Evolutionary conservation across 1,140 invertebrate species (phyloP).

Genomic region (Dolichoris vasculosae): DNA sequence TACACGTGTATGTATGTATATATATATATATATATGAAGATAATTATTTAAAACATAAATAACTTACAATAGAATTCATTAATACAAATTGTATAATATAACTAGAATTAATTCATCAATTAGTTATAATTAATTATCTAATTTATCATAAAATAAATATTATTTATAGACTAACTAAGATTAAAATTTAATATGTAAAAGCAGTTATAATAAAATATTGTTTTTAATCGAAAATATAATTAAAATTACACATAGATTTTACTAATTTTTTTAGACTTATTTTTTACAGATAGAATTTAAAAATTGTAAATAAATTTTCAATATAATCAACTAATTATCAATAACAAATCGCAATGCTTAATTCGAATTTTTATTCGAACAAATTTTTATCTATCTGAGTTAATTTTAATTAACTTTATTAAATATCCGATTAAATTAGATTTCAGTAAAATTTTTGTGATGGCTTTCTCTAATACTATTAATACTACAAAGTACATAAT

Average conservation of each 20-base stretch:
- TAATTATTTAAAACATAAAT: too few species aligned
- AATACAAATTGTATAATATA: too few species aligned
- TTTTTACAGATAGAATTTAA: not conserved
- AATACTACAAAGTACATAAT: not conserved
- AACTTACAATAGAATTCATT: not conserved
- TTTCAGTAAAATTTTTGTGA: not conserved
- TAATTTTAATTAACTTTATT: not conserved
- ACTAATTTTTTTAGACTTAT: not conserved
- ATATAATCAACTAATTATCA: too few species aligned
- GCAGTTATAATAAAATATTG: not conserved
- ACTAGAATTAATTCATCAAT: too few species aligned
- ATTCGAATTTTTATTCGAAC: not conserved
- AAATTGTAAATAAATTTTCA: not conserved
- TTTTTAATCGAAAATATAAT: not conserved
- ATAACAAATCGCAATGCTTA: too few species aligned
- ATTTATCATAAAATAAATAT: not conserved
- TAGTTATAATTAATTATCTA: not conserved
- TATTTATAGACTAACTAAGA: conserved; percentile 7
- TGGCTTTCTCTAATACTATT: too few species aligned
- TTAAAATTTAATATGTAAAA: not conserved
- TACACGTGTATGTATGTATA: too few species aligned
- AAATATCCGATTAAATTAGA: not conserved
- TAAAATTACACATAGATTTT: not conserved
- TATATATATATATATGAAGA: too few species aligned
- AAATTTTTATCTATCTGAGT: not conserved